Base-by-base conservation (phyloP, 2,888 invertebrate genomes). In the Drosophila imparisetae region DNA sequence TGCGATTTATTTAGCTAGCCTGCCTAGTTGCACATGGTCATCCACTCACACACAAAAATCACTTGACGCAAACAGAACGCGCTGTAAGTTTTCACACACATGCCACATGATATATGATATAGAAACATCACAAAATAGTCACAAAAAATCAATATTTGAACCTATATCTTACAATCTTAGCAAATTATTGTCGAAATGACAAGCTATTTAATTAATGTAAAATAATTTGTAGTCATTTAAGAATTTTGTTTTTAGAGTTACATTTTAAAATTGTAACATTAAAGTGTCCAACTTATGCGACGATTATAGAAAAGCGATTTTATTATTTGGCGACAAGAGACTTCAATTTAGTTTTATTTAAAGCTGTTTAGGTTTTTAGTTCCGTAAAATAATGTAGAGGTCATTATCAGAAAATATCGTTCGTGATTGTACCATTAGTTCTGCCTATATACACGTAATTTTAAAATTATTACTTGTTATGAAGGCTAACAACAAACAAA, bases 1-100 rank as follows among this genome's bases (percentile, higher is more conserved):
- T 87, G 89, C 79, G 84, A 90, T 81, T 89, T 83, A 74, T 89
- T 89, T 78, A 81, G 67, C 78, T 74, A 72, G 69, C 65, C 74
- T 78, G 72, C 84, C 66, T 67, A 64, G 63, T 42, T 60, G 50
- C 72, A 64, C 70, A 52, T 42, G 59, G 18, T 27, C 15, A 24
- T 54, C 54, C 15, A 38, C n/a, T n/a, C 15, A 40, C 21, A 13
- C 29, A 40, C 6, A 50, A 34, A 55, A 54, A 38, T 36, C 50
- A 59, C 62, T 42, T 63, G 58, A 53, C 61, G 58, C 34, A 29
- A 32, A 76, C 58, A 65, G 70, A 76, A 38, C n/a, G 53, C 49
- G 38, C 36, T 52, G 48, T 55, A 62, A 62, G 70, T 80, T 65
- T 42, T 50, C 18, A 36, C 18, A 63, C 64, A 48, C 29, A 49